phyloP scores from a whole-genome alignment of 2,113 vertebrate species.

The Epinephelus cyanopodus region DNA sequence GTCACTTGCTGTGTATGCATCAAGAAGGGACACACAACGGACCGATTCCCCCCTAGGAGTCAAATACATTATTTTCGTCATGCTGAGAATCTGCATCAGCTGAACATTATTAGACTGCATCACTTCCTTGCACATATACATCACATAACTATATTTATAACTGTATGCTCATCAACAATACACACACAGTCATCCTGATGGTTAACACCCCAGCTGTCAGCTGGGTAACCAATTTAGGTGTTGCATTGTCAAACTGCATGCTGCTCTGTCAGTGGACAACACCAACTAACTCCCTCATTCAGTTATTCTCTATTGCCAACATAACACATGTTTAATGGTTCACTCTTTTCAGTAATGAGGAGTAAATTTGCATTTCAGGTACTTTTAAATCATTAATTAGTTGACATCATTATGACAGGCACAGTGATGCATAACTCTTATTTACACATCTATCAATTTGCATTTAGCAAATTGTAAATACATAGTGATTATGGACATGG shows the following conservation, averaged over 20 bases:
- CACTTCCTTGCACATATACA: not conserved
- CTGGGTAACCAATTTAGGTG: slow-evolving; percentile 2
- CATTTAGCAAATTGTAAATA: not conserved
- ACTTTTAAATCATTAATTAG: not conserved
- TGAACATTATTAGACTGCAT: not conserved
- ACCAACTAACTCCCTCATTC: not conserved
- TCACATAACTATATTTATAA: not conserved
- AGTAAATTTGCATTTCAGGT: not conserved
- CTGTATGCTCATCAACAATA: not conserved
- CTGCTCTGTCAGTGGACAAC: not conserved
- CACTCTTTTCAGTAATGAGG: not conserved
- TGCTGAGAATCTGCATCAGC: not conserved
- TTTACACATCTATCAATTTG: not conserved
- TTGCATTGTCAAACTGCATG: not conserved
- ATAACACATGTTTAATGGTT: not conserved
- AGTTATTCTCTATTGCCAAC: not conserved
- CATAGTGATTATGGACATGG: not conserved
- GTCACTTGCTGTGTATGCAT: not conserved
- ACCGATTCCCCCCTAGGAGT: no score
- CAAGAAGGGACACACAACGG: not conserved
- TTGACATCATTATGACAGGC: not conserved
- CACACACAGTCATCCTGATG: not conserved
- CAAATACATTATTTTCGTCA: not conserved
- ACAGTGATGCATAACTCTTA: not conserved
- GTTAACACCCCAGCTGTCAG: not conserved